phyloP scores from a whole-genome alignment of 2,888 invertebrate species.

The Entomobrya multifasciata region DNA sequence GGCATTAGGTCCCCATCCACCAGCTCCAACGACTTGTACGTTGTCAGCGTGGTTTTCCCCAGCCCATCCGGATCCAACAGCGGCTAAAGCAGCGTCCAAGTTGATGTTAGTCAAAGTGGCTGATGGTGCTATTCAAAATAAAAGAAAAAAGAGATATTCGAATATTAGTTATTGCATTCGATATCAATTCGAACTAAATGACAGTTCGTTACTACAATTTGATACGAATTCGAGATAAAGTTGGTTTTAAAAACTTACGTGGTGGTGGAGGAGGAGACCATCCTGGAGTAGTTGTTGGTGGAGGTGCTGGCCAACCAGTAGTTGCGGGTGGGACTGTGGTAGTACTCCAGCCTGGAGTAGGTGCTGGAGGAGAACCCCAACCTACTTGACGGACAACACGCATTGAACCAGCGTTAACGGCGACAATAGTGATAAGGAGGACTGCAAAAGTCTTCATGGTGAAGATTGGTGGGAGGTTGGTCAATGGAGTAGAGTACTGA shows the following conservation, averaged over 20 bases:
- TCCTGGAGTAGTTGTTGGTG: slow-evolving; percentile 10
- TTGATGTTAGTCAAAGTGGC: too few species aligned
- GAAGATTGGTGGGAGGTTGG: too few species aligned
- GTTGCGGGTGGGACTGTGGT: background rate
- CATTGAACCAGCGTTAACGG: background rate
- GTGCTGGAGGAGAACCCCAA: background rate
- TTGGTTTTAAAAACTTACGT: too few species aligned
- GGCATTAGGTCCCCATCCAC: too few species aligned
- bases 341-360: background rate
- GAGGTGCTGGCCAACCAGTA: slow-evolving; percentile 28
- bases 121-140: background rate
- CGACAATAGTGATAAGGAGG: background rate
- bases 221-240: too few species aligned
- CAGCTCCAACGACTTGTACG: too few species aligned
- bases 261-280: background rate
- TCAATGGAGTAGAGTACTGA: too few species aligned
- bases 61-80: slow-evolving; percentile 21
- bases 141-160: too few species aligned
- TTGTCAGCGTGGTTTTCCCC: slow-evolving; percentile 32
- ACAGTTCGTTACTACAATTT: background rate
- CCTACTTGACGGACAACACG: background rate
- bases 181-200: too few species aligned
- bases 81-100: slow-evolving; percentile 4
- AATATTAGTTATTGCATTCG: too few species aligned
- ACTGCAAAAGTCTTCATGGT: slow-evolving; percentile 4